Evolutionary conservation across 1,140 invertebrate species (phyloP), one percentile per base, ranked within the genome.

Genomic region (Hycleus cichorii): DNA sequence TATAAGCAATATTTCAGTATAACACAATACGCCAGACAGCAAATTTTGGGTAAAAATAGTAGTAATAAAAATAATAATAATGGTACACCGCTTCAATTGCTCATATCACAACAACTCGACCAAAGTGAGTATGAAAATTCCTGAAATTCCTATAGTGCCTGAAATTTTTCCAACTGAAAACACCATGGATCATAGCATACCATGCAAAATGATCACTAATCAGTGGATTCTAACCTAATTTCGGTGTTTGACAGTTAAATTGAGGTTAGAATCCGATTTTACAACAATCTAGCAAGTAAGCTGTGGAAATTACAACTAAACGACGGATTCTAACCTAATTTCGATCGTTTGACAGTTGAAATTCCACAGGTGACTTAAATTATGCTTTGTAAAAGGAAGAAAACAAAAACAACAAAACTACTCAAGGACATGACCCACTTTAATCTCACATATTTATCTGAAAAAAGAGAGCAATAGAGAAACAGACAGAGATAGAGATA

Each of bases 1-100:
- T 81, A 84, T 67, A 86, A 87, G 67, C 84, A 88, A 68, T 89
- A 88, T 69, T 78, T 88, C 74, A 82, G 84, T 64, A 84, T 88
- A 64, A 84, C 86, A 46, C 82, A 84, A 69, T 79, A 77, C 62
- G 83, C 83, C 58, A 79, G 83, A 57, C 86, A 86, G 26, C 71
- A 81, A 82, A 39, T 76, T 86, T 39, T 86, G 86, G 66, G 86
- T 83, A 1, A 77, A 83, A 49, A 77, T 71, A 12, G 74, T 75
- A 73, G 70, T 25, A 70, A 74, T 42, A 72, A 74, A 4, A 77
- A 81, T 47, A 77, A 76, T 55, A 77, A 81, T 48, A 45, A 61
- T 50, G 42, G 76, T 77, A 9, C 82, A 43, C 85, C 87, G 0
- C 69, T 89, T 27, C 87, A 82, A 59, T 85, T 89, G 81, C 78